Conservation (phyloP, 2,113 vertebrate genomes). For the Phasianus colchicus region DNA sequence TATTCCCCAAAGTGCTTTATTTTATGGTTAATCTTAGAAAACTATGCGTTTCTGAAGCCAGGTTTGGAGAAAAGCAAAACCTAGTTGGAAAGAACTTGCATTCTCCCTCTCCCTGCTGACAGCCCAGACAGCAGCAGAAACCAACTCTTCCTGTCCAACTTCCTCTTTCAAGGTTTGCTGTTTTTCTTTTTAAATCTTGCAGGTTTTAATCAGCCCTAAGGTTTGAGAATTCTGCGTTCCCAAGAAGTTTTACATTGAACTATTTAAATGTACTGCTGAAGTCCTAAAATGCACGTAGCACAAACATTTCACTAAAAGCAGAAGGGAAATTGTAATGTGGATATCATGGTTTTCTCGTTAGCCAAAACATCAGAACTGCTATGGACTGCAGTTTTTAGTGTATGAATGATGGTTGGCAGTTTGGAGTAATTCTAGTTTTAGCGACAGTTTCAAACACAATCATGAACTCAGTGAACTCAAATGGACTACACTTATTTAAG, state of each 20-base stretch:
- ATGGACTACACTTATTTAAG: not conserved
- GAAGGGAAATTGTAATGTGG: not conserved
- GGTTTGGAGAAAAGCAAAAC: not conserved
- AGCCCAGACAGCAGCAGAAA: constrained; percentile 58
- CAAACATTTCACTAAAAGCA: accelerated
- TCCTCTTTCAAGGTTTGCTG: constrained; percentile 64
- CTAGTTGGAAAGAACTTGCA: not conserved
- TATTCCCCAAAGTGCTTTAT: not conserved
- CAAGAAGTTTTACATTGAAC: not conserved
- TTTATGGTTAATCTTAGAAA: not conserved
- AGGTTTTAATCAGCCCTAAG: not conserved
- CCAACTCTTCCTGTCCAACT: constrained; percentile 60
- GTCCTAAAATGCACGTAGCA: accelerated
- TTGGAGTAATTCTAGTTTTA: not conserved
- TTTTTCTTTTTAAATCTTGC: constrained; percentile 10
- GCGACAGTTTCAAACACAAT: not conserved
- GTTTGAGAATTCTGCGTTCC: not conserved
- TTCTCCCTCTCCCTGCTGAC: not conserved
- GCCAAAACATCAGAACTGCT: not conserved
- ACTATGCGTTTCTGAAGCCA: not conserved
- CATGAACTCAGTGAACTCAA: not conserved
- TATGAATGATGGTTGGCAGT: not conserved
- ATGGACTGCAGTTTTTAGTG: not conserved
- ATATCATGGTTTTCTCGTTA: not conserved
- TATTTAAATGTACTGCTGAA: not conserved